Base-by-base conservation (phyloP, 2,113 vertebrate genomes). In the Paracyprichromis sp. region DNA sequence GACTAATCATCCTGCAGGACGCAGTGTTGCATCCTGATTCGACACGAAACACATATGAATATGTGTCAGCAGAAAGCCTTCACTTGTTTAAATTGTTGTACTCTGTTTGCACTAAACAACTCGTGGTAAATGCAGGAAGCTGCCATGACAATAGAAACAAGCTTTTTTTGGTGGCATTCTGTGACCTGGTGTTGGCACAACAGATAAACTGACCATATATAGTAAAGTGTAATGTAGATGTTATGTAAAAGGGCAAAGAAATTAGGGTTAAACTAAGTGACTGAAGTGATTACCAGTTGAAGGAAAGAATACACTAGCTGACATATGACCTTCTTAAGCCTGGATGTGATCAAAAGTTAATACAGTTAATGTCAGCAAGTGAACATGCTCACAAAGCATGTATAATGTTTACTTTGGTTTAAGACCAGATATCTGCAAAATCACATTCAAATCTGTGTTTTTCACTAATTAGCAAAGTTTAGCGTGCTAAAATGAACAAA, bases 281-380 rank as follows among this genome's bases (percentile, higher is more conserved):
- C 40, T 45, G 8, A 17, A 2, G 5, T 1, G 69, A 73, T n/a
- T 69, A 69, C 5, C 66, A 43, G 13, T 0, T 0, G 21, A 26
- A 45, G 13, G 8, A 26, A 73, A 17, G 8, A 45, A 73, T 26
- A 73, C 8, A 73, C 7, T 45, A 0, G 21, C 38, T 17, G 69
- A 26, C 38, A 73, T 17, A 9, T 40, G 0, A 73, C 21, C 21
- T 45, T 26, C 38, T 73, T 24, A 73, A 26, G 5, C 40, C 69
- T 73, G 14, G 13, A 13, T 21, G 63, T 21, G 19, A 21, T 13
- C 7, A 38, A 66, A 69, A 4, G 19, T 8, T 38, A 13, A 21
- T 38, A 38, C 2, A 69, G 61, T 66, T 66, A 69, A 21, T 21
- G 34, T 69, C 1, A 3, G 19, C 63, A 21, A 38, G 11, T 38